Conservation (phyloP, 2,797 vertebrate species). For the Serranus cabrilla region DNA sequence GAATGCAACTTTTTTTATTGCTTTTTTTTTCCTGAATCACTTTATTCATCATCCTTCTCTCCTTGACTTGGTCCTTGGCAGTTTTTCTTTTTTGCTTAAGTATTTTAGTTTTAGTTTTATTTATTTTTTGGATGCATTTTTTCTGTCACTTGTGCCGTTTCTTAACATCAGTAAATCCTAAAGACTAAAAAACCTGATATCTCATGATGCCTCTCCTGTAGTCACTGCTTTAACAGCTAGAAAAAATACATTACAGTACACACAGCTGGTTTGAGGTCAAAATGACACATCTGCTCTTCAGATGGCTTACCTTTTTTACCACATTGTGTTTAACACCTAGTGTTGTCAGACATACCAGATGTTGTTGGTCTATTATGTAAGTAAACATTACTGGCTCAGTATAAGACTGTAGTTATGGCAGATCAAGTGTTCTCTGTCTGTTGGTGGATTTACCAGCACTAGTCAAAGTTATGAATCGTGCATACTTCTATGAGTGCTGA, state of each 20-base stretch:
- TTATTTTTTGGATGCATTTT: background rate
- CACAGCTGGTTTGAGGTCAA: slow-evolving; percentile 47
- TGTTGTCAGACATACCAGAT: slow-evolving; percentile 54
- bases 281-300: slow-evolving; percentile 51
- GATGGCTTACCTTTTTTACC: slow-evolving; percentile 35
- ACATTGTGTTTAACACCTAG: slow-evolving; percentile 35
- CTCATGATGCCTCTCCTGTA: slow-evolving; percentile 1
- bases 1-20: slow-evolving; percentile 46
- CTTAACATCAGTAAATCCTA: background rate
- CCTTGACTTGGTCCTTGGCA: slow-evolving; percentile 12
- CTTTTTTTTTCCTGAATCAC: slow-evolving; percentile 29
- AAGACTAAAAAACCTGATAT: background rate
- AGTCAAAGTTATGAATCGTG: background rate
- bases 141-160: background rate
- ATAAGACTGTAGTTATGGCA: background rate
- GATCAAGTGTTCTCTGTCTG: slow-evolving; percentile 8
- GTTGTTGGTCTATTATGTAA: slow-evolving; percentile 36
- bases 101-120: background rate
- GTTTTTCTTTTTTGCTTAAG: background rate
- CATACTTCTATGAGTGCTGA: slow-evolving; percentile 8
- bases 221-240: slow-evolving; percentile 31
- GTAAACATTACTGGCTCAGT: slow-evolving; percentile 7
- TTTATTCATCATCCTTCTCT: slow-evolving; percentile 7
- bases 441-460: background rate
- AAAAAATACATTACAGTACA: slow-evolving; percentile 21